Evolutionary conservation across 2,113 vertebrate species (phyloP).

Genomic region (Isurus oxyrinchus): DNA sequence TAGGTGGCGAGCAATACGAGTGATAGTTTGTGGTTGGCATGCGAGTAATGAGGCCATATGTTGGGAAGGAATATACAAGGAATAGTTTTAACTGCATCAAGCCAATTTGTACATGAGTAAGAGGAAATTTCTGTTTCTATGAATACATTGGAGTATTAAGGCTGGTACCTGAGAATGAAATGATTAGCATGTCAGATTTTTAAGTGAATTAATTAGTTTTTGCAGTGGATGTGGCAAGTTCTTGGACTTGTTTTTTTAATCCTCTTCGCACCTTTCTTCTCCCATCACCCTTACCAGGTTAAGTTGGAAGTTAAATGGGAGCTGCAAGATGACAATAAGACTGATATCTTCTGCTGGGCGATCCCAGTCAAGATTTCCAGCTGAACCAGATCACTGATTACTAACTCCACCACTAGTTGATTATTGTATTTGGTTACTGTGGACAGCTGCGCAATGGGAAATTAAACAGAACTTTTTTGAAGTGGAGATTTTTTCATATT

Average conservation of each 20-base stretch:
- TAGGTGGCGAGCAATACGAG: neutral
- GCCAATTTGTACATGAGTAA: neutral
- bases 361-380: constrained; percentile 78
- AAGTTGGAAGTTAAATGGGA: constrained; percentile 83
- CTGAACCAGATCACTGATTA: constrained; percentile 44
- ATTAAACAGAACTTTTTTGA: neutral
- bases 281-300: constrained; percentile 60
- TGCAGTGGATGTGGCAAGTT: neutral
- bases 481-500: neutral
- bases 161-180: neutral
- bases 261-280: neutral
- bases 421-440: neutral
- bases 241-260: neutral
- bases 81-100: neutral
- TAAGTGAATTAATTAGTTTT: neutral
- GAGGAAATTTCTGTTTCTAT: neutral
- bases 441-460: neutral
- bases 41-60: too few species aligned
- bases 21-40: neutral
- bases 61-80: too few species aligned
- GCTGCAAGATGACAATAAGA: constrained; percentile 63
- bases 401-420: neutral
- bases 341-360: constrained; percentile 78
- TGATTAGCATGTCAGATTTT: neutral
- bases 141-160: neutral